Conservation (phyloP, 2,797 vertebrate species). For the Cichlasoma orientale region DNA sequence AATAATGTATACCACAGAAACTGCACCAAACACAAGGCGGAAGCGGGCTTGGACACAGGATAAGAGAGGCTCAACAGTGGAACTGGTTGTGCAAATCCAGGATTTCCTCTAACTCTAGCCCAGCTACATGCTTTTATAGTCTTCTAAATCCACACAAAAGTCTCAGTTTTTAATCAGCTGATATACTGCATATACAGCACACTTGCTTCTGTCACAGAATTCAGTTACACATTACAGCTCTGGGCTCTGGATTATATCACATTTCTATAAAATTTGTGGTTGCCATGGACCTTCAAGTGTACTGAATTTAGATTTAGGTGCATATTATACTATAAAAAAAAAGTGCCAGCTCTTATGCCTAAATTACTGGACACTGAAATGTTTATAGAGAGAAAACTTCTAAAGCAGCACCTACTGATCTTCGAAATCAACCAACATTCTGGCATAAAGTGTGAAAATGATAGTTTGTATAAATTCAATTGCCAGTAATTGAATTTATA, state of each 20-base stretch:
- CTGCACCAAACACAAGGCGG: constrained; percentile 8
- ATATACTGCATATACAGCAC: not conserved
- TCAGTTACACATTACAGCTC: not conserved
- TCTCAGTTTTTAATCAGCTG: constrained; percentile 4
- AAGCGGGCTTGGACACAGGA: constrained; percentile 26
- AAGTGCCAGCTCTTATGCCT: not conserved
- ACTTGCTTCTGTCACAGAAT: not conserved
- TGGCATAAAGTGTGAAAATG: not conserved
- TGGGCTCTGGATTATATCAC: not conserved
- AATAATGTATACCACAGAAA: constrained; percentile 48
- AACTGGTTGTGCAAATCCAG: constrained; percentile 44
- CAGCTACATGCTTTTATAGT: constrained; percentile 11
- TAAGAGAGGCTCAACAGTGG: constrained; percentile 42
- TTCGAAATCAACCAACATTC: not conserved
- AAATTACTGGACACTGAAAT: not conserved
- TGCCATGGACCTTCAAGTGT: not conserved
- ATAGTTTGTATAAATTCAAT: not conserved
- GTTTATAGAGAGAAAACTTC: not conserved
- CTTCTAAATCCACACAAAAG: constrained; percentile 18
- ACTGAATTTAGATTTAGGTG: not conserved
- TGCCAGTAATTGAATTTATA: not conserved
- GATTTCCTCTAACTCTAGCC: constrained; percentile 35
- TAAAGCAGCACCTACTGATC: not conserved
- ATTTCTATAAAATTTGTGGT: not conserved
- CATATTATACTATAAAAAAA: not conserved